Evolutionary conservation across 2,888 invertebrate species (phyloP).

Genomic region (Desoria tigrina): DNA sequence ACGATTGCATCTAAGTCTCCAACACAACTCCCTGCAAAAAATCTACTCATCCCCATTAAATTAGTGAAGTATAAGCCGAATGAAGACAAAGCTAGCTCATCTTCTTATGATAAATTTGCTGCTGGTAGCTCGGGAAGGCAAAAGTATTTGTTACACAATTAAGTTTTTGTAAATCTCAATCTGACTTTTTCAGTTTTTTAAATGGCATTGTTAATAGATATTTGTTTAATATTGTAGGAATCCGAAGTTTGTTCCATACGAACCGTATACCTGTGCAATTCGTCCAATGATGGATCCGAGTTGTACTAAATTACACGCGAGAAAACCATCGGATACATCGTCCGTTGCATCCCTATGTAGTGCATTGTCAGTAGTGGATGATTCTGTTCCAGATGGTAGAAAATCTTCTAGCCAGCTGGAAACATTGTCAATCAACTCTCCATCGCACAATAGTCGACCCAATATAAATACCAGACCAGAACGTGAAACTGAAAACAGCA

Average conservation of each 20-base stretch:
- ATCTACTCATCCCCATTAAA: slow-evolving; percentile 45
- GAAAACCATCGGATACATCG: slow-evolving; percentile 35
- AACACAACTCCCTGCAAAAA: slow-evolving; percentile 47
- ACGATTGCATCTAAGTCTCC: slow-evolving; percentile 32
- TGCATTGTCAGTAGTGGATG: neutral
- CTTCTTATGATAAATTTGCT: slow-evolving; percentile 16
- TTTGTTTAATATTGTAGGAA: slow-evolving; percentile 37
- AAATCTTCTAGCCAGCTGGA: no score
- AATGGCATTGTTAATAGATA: neutral
- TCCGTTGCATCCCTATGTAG: slow-evolving; percentile 15
- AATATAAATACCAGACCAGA: neutral
- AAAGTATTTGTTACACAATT: slow-evolving; percentile 25
- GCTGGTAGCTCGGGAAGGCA: slow-evolving; percentile 13
- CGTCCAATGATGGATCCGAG: slow-evolving; percentile 43
- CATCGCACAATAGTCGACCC: no score
- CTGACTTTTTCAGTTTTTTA: slow-evolving; percentile 9
- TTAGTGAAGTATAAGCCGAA: slow-evolving; percentile 22
- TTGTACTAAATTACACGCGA: slow-evolving; percentile 20
- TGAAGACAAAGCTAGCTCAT: neutral
- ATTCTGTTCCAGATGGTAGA: no score
- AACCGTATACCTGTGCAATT: slow-evolving; percentile 51
- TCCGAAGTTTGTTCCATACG: slow-evolving; percentile 53
- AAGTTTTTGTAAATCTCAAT: neutral
- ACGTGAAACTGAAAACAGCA: slow-evolving; percentile 9
- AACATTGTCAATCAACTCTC: no score